phyloP scores from a whole-genome alignment of 2,113 vertebrate genomes.

The Heterochromis multidens region DNA sequence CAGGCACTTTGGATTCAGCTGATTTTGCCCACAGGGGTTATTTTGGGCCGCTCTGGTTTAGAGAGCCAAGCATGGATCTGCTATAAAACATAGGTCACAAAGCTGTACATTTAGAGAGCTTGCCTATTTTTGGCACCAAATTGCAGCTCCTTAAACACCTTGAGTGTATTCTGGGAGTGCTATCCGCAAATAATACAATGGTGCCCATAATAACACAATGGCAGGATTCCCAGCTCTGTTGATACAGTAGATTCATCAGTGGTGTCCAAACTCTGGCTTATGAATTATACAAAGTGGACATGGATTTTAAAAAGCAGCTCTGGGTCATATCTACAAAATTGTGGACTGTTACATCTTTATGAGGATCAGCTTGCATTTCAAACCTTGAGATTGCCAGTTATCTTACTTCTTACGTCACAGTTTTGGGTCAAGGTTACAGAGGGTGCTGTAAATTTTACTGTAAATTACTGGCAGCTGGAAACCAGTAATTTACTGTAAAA shows the following conservation, averaged over 20 bases:
- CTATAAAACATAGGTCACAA: neutral
- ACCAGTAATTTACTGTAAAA: neutral
- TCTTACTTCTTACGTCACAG: neutral
- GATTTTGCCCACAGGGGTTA: constrained; percentile 49
- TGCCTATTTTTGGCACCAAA: neutral
- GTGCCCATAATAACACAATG: neutral
- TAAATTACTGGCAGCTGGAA: neutral
- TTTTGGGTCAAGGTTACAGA: neutral
- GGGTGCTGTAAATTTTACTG: neutral
- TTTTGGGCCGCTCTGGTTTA: constrained; percentile 33
- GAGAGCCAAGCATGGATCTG: constrained; percentile 9
- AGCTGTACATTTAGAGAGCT: constrained; percentile 16
- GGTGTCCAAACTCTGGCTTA: neutral
- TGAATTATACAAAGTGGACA: neutral
- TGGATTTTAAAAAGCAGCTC: neutral
- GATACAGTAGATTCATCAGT: neutral
- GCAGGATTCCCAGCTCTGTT: constrained; percentile 8
- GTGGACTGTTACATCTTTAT: neutral
- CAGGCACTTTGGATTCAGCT: constrained; percentile 5
- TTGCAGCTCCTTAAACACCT: neutral
- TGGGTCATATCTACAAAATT: neutral
- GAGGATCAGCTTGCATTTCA: neutral
- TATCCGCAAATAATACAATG: neutral
- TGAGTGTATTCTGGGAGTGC: neutral
- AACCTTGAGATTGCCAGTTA: neutral